These are phyloP conservation scores for Isurus oxyrinchus DNA, from an alignment of 2,113 vertebrate species.

Conservation along the genomic window DNA sequence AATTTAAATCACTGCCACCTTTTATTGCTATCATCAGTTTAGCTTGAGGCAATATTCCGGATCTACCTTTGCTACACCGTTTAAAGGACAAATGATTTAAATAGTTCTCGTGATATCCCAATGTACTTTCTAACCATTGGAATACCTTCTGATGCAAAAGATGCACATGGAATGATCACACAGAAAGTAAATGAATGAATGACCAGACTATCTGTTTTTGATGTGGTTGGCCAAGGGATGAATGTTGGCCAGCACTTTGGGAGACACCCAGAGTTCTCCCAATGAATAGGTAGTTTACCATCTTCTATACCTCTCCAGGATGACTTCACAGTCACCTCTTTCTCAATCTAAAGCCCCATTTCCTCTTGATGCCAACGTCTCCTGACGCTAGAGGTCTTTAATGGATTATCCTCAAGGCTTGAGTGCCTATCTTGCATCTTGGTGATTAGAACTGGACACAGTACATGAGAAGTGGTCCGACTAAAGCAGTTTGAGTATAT, in stretches of 20 bases:
- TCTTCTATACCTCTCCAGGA: neutral
- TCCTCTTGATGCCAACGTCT: neutral
- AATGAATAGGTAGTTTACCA: neutral
- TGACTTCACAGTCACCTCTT: neutral
- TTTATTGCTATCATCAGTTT: neutral
- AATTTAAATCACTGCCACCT: neutral
- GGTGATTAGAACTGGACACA: neutral
- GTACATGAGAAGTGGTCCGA: neutral
- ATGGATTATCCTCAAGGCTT: neutral
- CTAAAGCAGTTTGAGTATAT: neutral
- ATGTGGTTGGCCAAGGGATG: neutral
- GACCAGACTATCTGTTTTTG: neutral
- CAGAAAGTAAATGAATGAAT: neutral
- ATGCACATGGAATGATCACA: neutral
- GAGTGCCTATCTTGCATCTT: neutral
- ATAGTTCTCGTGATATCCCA: neutral
- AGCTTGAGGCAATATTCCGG: neutral
- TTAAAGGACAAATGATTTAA: neutral
- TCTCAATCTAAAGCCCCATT: neutral
- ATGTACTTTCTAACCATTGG: neutral
- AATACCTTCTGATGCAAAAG: neutral
- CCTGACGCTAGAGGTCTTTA: neutral
- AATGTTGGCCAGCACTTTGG: neutral
- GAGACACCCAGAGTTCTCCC: neutral
- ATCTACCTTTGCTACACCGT: neutral